Evolutionary conservation across 2,797 vertebrate genomes (phyloP).

Genomic region (Siniperca undulata): DNA sequence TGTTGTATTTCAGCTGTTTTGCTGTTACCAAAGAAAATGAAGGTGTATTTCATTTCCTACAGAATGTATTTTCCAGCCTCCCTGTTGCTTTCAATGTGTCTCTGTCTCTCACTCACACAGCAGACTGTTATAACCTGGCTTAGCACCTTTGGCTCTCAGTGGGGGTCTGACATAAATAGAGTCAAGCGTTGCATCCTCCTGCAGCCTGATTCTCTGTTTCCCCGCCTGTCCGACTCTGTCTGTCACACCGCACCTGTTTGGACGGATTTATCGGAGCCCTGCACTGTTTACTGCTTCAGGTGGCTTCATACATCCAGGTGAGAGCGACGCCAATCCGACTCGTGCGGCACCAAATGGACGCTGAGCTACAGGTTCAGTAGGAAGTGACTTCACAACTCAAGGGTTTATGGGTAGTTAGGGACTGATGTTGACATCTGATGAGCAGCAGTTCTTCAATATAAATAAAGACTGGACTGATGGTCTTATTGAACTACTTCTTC

Average conservation of each 20-base stretch:
- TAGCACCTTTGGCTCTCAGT: constrained; percentile 39
- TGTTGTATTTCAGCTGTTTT: background rate
- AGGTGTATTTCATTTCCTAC: background rate
- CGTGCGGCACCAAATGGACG: background rate
- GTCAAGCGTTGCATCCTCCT: constrained; percentile 17
- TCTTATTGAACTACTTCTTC: background rate
- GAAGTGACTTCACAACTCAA: background rate
- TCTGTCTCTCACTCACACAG: background rate
- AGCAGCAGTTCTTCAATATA: background rate
- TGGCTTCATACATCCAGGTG: constrained; percentile 14
- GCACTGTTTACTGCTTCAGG: background rate
- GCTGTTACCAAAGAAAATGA: too few species aligned
- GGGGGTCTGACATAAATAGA: constrained; percentile 55
- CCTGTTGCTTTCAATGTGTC: background rate
- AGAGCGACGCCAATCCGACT: background rate
- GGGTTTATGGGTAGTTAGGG: background rate
- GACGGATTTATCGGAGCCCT: background rate
- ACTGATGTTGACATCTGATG: background rate
- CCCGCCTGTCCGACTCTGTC: constrained; percentile 25
- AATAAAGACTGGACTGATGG: background rate
- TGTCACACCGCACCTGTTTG: background rate
- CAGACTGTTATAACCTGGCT: constrained; percentile 24
- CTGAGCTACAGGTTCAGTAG: background rate
- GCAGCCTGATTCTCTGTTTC: constrained; percentile 25
- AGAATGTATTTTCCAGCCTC: background rate